Conservation (phyloP, 2,797 vertebrate species). For the Phataginus tricuspis region DNA sequence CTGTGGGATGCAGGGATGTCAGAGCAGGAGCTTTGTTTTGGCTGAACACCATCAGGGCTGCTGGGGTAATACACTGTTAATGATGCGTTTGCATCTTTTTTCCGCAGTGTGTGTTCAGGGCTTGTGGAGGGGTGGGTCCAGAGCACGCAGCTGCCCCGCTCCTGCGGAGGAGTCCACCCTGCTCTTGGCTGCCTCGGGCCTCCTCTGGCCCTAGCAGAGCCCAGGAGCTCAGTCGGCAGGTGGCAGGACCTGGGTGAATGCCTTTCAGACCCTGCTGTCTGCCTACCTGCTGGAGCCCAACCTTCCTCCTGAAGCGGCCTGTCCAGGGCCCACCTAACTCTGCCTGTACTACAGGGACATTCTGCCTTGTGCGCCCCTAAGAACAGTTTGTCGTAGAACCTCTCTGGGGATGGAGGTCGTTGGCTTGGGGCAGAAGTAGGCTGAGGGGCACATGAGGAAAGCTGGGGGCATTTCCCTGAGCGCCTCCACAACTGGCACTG, state of each 20-base stretch:
- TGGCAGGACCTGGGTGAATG: neutral
- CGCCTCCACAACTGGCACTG: neutral
- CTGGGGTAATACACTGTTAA: fast-evolving
- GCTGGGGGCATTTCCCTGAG: neutral
- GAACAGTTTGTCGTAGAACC: neutral
- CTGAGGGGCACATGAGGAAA: neutral
- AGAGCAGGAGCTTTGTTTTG: too few relatives aligned
- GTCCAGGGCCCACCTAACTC: neutral
- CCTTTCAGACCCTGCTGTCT: neutral
- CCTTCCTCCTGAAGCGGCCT: neutral
- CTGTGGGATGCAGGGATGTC: fast-evolving
- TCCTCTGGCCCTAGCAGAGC: neutral
- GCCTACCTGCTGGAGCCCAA: neutral
- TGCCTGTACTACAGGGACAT: too few relatives aligned
- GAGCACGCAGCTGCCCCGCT: neutral
- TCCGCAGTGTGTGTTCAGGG: neutral
- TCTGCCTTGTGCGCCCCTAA: neutral
- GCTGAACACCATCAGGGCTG: fast-evolving
- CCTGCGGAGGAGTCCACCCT: neutral
- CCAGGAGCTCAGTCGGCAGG: neutral
- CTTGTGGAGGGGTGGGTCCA: neutral
- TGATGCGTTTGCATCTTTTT: fast-evolving
- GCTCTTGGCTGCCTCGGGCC: neutral
- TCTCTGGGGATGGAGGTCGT: neutral
- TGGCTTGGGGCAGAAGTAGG: neutral